Conservation (phyloP, 1,140 invertebrate species). For the Euwallacea fornicatus region DNA sequence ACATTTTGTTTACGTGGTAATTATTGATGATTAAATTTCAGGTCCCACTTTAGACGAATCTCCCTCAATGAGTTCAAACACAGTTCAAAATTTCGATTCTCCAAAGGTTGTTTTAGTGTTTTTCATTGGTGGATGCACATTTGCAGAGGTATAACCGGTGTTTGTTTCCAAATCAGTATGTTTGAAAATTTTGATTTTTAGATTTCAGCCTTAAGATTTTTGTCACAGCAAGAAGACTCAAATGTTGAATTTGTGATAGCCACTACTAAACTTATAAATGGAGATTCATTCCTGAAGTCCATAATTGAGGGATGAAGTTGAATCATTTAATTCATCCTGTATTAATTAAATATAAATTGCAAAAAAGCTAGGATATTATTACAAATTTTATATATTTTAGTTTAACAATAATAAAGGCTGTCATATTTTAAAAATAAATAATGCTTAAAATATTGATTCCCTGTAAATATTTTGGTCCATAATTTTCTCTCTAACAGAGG, state of each 20-base stretch:
- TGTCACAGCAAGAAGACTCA: conserved; percentile 89
- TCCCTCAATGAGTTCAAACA: conserved; percentile 34
- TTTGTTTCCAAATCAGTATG: background rate
- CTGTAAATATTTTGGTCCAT: background rate
- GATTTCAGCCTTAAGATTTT: conserved; percentile 87
- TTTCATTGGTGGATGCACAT: conserved; percentile 95
- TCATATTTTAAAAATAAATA: background rate
- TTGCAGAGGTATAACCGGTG: conserved; percentile 70
- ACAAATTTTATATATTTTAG: no score
- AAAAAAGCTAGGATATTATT: no score
- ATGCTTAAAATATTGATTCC: no score
- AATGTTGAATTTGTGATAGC: conserved; percentile 90
- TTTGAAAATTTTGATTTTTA: conserved; percentile 39
- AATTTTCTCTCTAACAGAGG: background rate
- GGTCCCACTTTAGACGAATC: conserved; percentile 63
- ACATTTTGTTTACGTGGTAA: background rate
- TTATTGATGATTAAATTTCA: conserved; percentile 21
- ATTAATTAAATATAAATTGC: background rate
- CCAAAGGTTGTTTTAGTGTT: conserved; percentile 87
- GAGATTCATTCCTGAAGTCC: conserved; percentile 79
- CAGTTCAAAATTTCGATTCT: conserved; percentile 59
- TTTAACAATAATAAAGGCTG: no score
- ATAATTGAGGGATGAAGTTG: conserved; percentile 61
- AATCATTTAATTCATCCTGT: no score
- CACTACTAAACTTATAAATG: conserved; percentile 93